Evolutionary conservation across 1,140 invertebrate genomes (phyloP).

Genomic region (Calephelis virginiensis): DNA sequence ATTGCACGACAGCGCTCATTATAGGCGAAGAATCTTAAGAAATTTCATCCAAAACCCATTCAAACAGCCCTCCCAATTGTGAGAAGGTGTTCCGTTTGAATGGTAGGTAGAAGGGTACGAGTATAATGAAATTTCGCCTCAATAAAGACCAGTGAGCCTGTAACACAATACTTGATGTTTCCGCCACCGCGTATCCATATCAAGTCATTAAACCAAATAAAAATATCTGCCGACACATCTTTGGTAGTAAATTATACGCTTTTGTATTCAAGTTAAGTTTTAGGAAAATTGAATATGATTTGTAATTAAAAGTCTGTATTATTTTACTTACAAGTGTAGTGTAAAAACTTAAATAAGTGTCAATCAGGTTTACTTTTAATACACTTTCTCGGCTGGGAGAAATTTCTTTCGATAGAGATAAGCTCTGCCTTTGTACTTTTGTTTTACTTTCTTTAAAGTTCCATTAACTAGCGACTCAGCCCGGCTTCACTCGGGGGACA

Average conservation of each 20-base stretch:
- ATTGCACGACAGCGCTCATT: constrained; percentile 72
- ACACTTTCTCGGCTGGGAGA: too few relatives aligned
- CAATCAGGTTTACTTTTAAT: too few relatives aligned
- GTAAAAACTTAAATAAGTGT: too few relatives aligned
- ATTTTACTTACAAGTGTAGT: too few relatives aligned
- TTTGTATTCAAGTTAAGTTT: constrained; percentile 18
- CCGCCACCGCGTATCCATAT: constrained; percentile 71
- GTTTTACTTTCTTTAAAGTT: too few relatives aligned
- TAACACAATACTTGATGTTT: constrained; percentile 76
- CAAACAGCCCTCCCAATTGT: constrained; percentile 73
- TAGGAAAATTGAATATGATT: too few relatives aligned
- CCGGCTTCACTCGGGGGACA: too few relatives aligned
- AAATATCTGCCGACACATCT: constrained; percentile 73
- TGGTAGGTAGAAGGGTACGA: constrained; percentile 67
- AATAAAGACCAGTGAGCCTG: constrained; percentile 72
- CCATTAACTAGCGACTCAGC: too few relatives aligned
- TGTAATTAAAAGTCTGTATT: too few relatives aligned
- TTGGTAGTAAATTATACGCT: constrained; percentile 58
- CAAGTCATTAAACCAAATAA: constrained; percentile 70
- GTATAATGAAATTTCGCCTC: constrained; percentile 75
- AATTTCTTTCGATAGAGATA: too few relatives aligned
- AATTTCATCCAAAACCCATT: constrained; percentile 77
- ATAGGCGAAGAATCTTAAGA: constrained; percentile 74
- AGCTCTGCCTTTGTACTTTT: too few relatives aligned
- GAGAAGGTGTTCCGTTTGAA: constrained; percentile 76